A percentile compares a stretch with the other conserved stretches of the same genome.
Conservation (phyloP, 2,113 vertebrate species). For the Ailurus styani region DNA sequence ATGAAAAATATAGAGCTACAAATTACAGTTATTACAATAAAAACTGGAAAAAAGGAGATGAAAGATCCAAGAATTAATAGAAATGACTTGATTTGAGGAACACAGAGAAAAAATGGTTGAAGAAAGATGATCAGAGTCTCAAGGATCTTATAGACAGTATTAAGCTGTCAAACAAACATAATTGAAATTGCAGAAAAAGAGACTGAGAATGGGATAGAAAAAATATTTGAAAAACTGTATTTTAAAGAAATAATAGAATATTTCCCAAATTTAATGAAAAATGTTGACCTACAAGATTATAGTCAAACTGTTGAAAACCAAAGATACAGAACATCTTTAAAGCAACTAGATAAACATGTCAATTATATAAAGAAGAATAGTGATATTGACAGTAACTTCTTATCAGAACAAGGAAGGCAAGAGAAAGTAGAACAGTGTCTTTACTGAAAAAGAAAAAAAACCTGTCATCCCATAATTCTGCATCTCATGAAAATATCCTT, state of each 20-base stretch:
- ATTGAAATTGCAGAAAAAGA: background rate
- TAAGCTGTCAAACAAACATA: background rate
- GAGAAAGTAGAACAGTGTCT: background rate
- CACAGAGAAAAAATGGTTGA: background rate
- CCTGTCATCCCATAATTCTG: background rate
- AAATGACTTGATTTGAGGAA: background rate
- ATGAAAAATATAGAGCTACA: conserved; percentile 12
- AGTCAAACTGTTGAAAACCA: background rate
- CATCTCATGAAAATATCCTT: background rate
- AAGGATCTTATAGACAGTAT: background rate
- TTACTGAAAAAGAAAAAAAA: background rate
- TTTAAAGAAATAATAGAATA: background rate
- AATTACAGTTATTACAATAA: background rate
- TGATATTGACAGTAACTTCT: background rate
- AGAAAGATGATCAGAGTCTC: background rate
- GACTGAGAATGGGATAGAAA: background rate
- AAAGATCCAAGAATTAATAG: background rate
- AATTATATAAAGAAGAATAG: background rate
- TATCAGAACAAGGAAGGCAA: background rate
- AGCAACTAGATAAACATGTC: background rate
- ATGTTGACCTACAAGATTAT: background rate
- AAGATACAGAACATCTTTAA: background rate
- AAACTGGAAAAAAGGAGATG: conserved; percentile 14
- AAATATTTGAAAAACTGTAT: background rate
- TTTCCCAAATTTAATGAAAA: background rate